phyloP scores from a whole-genome alignment of 2,113 vertebrate genomes.

The Recurvirostra avosetta region DNA sequence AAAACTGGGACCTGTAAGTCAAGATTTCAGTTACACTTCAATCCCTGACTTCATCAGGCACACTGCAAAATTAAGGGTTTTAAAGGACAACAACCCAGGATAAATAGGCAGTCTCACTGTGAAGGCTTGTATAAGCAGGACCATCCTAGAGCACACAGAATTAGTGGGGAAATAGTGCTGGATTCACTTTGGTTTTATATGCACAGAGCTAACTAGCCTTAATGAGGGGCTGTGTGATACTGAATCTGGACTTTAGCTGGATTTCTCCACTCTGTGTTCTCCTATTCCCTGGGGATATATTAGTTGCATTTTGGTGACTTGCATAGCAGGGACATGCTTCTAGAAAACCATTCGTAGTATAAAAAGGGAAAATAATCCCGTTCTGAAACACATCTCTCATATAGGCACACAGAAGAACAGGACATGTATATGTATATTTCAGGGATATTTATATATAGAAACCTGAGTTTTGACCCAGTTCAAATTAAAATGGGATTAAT shows the following conservation, averaged over 20 bases:
- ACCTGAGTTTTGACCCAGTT: neutral
- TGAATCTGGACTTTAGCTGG: neutral
- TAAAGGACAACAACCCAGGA: neutral
- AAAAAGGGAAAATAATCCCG: neutral
- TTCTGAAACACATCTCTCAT: neutral
- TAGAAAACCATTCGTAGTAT: neutral
- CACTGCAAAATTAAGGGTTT: neutral
- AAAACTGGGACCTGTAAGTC: neutral
- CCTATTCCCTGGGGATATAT: neutral
- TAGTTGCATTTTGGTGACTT: neutral
- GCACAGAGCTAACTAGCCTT: neutral
- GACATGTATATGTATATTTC: neutral
- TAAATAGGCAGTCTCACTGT: neutral
- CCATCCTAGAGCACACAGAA: rapidly evolving
- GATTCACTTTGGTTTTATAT: neutral
- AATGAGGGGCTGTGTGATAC: neutral
- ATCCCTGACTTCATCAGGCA: neutral
- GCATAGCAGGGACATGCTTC: neutral
- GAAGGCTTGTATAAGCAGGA: neutral
- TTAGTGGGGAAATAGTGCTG: neutral
- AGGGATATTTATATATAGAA: neutral
- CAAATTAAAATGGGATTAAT: neutral
- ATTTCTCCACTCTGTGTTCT: neutral
- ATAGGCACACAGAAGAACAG: neutral
- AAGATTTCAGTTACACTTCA: neutral